Evolutionary conservation across 2,113 vertebrate genomes (phyloP), one percentile per base, ranked within the genome.

Genomic region (Gymnorhina tibicen): DNA sequence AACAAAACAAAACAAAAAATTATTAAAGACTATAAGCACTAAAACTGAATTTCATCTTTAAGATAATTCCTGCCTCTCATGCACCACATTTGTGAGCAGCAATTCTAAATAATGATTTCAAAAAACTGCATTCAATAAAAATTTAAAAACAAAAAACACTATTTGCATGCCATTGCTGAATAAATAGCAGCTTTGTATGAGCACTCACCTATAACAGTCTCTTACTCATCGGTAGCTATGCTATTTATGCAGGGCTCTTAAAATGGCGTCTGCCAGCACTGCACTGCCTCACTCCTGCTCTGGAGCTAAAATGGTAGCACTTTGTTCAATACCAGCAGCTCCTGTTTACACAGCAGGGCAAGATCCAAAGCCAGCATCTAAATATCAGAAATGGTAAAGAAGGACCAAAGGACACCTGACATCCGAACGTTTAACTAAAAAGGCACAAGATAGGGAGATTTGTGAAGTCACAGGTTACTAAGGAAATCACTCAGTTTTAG

Each of bases 221-320:
- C 98, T 98, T 98, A 98, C 97, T 98, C 98, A 98, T 98, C 98
- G 97, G 97, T 97, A 98, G 98, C 98, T 98, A 98, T 98, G 98
- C 97, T 98, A 98, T 98, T 98, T 98, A 98, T 98, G 98, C 98
- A 98, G 98, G 97, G 97, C 97, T 98, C 98, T 97, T 98, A 98
- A 98, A 98, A 98, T 98, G 98, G 98, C 98, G 98, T 98, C 98
- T 98, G 98, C 97, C 97, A 98, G 97, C 97, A 97, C 97, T 97
- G 96, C 97, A 97, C 97, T 98, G 98, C 98, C 98, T 98, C 98
- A 97, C 94, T 98, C 97, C 98, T 98, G 97, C 81, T 97, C 98
- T 97, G 97, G 85, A 98, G 97, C 98, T 98, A 98, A 98, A 98
- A 98, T 98, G 98, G 98, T 98, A 98, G 98, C 97, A 98, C 97